Evolutionary conservation across 2,888 invertebrate species (phyloP), one percentile per base, ranked within the genome.

Genomic region (Aphodius granarius): DNA sequence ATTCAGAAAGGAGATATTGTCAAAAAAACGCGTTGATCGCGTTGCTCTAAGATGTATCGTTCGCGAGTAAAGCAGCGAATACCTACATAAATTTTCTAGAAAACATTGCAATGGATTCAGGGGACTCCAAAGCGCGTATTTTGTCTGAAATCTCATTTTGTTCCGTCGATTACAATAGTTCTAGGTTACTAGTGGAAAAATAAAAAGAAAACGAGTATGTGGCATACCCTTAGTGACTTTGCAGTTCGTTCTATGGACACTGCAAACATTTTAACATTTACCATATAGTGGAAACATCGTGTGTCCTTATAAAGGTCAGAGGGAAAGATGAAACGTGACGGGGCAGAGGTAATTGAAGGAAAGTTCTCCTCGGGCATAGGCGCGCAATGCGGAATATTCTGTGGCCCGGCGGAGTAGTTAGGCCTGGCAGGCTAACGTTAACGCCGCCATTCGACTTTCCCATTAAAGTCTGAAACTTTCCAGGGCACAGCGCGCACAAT

Each of bases 401-500:
- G 43, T 43, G 43, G 43, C 43, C 43, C 43, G 43, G 43, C 43
- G n/a, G n/a, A 43, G 43, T 43, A 43, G 43, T 43, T 43, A 43
- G 43, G 43, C 43, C 43, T 43, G 9, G 9, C 9, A 43, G 43
- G 43, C 43, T 3, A 3, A 43, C 43, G 43, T 43, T 43, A 43
- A 0, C 43, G 43, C 43, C 43, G 43, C 43, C 43, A 43, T 43
- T 43, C 9, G 43, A 43, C 43, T 1, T 43, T 43, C 21, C 68
- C 68, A 68, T 68, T 68, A 68, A 68, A 19, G n/a, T 20, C 21
- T 13, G 66, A 43, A 43, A 43, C 43, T 43, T 18, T 66, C 16
- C 68, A 68, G 68, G 68, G 68, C 18, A 43, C 43, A 6, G 21
- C 21, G 68, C 68, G n/a, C 22, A 68, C 68, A 68, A 68, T 68